A percentile compares a stretch with the other conserved stretches of the same genome.
phyloP scores from a whole-genome alignment of 2,888 invertebrate genomes.

The Microctonus brassicae region DNA sequence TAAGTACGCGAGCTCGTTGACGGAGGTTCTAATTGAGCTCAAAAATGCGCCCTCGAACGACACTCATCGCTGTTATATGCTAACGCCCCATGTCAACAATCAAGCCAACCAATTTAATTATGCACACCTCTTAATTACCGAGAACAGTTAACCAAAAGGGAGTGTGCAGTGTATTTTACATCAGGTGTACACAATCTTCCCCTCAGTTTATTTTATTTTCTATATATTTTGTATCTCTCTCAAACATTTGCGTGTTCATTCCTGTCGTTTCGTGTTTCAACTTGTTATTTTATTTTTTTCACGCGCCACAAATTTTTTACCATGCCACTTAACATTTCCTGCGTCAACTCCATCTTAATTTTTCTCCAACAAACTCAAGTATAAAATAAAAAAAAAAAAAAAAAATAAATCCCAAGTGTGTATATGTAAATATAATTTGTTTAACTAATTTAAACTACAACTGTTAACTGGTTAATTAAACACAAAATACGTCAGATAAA shows the following conservation, averaged over 20 bases:
- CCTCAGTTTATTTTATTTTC: conserved; percentile 11
- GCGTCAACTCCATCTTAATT: conserved; percentile 45
- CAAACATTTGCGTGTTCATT: conserved; percentile 29
- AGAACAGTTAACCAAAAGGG: conserved; percentile 39
- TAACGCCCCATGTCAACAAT: conserved; percentile 66
- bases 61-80: conserved; percentile 62
- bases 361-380: conserved; percentile 30
- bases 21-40: conserved; percentile 62
- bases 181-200: conserved; percentile 30
- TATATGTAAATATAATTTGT: conserved; percentile 59
- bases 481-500: conserved; percentile 40
- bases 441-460: conserved; percentile 61
- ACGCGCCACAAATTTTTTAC: conserved; percentile 17
- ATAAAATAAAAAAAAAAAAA: too few relatives aligned
- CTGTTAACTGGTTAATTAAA: conserved; percentile 65
- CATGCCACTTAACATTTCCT: conserved; percentile 58
- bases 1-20: conserved; percentile 26
- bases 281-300: too few relatives aligned
- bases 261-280: too few relatives aligned
- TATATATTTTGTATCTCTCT: not conserved
- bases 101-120: conserved; percentile 60
- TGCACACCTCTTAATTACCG: conserved; percentile 68
- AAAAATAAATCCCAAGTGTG: not conserved
- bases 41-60: conserved; percentile 63
- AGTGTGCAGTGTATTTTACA: conserved; percentile 30